Percentiles rank a stretch among this genome's conserved stretches.
These are phyloP conservation scores for Chelidonichthys spinosus DNA, from an alignment of 2,797 vertebrate species.

Conservation along the genomic window DNA sequence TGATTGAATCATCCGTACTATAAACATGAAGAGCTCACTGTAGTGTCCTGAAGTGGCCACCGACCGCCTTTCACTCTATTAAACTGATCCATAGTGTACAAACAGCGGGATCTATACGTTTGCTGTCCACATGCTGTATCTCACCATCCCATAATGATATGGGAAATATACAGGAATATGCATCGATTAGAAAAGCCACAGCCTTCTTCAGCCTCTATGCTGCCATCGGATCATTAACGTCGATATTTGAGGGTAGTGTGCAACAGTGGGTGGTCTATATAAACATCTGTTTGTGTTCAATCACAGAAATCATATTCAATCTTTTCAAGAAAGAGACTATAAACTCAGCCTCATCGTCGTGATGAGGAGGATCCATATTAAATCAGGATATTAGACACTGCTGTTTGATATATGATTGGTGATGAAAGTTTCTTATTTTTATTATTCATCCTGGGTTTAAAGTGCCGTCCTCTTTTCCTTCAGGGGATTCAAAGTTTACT, in stretches of 20 bases:
- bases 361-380: neutral
- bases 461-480: neutral
- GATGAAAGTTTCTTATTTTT: constrained; percentile 7
- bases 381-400: constrained; percentile 32
- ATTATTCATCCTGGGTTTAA: constrained; percentile 8
- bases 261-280: neutral
- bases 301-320: neutral
- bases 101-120: constrained; percentile 28
- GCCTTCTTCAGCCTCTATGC: neutral
- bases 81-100: constrained; percentile 44
- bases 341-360: constrained; percentile 9
- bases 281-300: constrained; percentile 3
- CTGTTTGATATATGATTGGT: constrained; percentile 27
- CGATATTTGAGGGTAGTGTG: neutral
- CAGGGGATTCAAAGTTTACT: constrained; percentile 7
- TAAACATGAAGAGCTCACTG: constrained; percentile 66
- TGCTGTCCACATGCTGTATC: neutral
- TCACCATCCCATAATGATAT: neutral
- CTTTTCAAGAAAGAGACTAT: neutral
- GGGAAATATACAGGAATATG: constrained; percentile 8
- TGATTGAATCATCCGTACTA: constrained; percentile 63
- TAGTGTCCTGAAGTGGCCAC: constrained; percentile 44
- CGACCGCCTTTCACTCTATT: constrained; percentile 45
- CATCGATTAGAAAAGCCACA: constrained; percentile 32
- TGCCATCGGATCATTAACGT: constrained; percentile 1